These are phyloP conservation scores for Hepsetus odoe DNA, from an alignment of 2,113 vertebrate species.

Conservation along the genomic window DNA sequence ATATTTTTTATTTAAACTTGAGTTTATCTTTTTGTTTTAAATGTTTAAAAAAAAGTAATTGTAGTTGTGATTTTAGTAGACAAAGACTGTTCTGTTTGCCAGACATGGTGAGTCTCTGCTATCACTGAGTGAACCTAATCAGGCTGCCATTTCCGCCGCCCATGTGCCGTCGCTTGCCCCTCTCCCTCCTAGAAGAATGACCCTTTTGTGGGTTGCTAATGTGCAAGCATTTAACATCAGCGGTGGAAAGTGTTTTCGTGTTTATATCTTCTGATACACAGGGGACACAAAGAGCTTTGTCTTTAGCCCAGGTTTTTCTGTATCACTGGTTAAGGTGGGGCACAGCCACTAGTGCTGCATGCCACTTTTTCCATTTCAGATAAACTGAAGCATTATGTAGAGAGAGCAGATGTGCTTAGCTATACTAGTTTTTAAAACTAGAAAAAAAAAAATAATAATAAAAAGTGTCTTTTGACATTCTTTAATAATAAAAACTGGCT, in stretches of 20 bases:
- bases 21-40: not conserved
- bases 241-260: constrained; percentile 84
- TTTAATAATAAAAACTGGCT: constrained; percentile 24
- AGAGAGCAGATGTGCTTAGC: constrained; percentile 24
- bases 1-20: not conserved
- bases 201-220: constrained; percentile 86
- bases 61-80: constrained; percentile 66
- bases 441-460: too few species aligned
- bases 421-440: constrained; percentile 22
- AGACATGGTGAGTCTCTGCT: constrained; percentile 81
- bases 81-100: constrained; percentile 88
- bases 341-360: constrained; percentile 48
- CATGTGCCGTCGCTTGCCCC: constrained; percentile 84
- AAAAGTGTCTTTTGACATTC: constrained; percentile 27
- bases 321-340: constrained; percentile 75
- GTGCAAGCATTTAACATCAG: constrained; percentile 91
- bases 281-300: constrained; percentile 88
- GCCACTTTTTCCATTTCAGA: constrained; percentile 56
- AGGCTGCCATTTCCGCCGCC: constrained; percentile 91
- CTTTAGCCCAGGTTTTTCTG: constrained; percentile 72
- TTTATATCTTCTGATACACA: constrained; percentile 91
- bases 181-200: constrained; percentile 87
- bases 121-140: constrained; percentile 97
- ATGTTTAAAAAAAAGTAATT: constrained; percentile 2
- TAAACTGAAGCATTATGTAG: constrained; percentile 63